phyloP scores from a whole-genome alignment of 1,140 invertebrate species.

The Brachionus manjavacas region DNA sequence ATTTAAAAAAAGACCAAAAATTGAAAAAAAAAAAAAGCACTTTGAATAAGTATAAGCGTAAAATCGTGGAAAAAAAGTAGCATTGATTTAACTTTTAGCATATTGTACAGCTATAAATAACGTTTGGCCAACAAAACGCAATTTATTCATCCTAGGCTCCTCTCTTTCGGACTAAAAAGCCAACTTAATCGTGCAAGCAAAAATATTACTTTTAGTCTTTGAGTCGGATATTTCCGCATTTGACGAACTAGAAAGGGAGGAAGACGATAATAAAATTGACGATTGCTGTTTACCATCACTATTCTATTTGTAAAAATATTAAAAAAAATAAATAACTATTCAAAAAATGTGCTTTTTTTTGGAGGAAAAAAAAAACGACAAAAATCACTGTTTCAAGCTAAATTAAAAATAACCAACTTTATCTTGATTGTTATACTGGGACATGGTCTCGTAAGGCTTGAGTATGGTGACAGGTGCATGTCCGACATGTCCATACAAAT shows the following conservation, averaged over 20 bases:
- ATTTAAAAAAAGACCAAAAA: conserved; percentile 13
- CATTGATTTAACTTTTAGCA: neutral
- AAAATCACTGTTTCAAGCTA: conserved; percentile 3
- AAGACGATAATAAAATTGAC: conserved; percentile 27
- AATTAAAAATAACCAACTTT: conserved; percentile 40
- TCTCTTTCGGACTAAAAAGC: neutral
- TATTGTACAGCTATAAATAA: conserved; percentile 2
- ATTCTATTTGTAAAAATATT: conserved; percentile 2
- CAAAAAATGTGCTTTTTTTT: neutral
- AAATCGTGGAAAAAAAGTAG: neutral
- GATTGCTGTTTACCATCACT: conserved; percentile 12
- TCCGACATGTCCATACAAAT: neutral
- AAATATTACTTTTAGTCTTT: conserved; percentile 12
- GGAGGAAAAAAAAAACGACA: neutral
- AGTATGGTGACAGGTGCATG: conserved; percentile 28
- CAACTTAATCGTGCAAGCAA: neutral
- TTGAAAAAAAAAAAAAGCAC: neutral
- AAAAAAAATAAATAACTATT: neutral
- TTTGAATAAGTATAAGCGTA: neutral
- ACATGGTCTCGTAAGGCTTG: neutral
- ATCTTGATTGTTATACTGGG: neutral
- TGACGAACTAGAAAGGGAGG: conserved; percentile 12
- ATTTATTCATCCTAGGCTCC: neutral
- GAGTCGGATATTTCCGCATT: neutral
- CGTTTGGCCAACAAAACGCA: neutral